phyloP scores from a whole-genome alignment of 2,113 vertebrate species.

The Edolisoma coerulescens region DNA sequence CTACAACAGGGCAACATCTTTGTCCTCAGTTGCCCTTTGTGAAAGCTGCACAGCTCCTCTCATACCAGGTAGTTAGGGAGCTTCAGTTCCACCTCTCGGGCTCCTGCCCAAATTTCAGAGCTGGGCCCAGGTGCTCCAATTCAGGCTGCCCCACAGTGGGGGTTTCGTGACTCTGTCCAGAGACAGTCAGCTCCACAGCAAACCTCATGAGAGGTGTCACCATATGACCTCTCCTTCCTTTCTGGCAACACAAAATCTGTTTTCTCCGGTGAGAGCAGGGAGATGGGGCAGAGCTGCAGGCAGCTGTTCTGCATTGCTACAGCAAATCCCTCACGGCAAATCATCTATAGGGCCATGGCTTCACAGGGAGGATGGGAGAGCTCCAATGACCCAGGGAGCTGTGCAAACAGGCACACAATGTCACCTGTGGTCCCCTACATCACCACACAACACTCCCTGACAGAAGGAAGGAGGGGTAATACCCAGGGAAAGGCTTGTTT shows the following conservation, averaged over 20 bases:
- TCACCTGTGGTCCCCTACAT: background rate
- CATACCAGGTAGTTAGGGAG: background rate
- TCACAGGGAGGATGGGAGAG: background rate
- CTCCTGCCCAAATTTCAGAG: background rate
- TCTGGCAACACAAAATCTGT: background rate
- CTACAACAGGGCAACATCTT: background rate
- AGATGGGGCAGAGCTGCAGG: background rate
- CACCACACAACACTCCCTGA: background rate
- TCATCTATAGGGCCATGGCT: background rate
- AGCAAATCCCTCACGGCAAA: background rate
- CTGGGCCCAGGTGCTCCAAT: background rate
- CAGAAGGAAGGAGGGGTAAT: background rate
- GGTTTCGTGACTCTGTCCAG: background rate
- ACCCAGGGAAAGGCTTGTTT: background rate
- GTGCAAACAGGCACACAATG: fast-evolving
- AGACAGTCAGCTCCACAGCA: background rate
- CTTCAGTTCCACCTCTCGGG: background rate
- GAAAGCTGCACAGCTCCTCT: background rate
- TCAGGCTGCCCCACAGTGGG: background rate
- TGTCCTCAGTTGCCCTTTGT: background rate
- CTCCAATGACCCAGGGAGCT: background rate
- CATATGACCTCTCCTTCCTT: background rate
- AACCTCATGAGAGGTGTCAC: background rate
- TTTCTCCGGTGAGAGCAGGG: background rate
- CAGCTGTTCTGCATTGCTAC: background rate